Conservation (phyloP, 2,113 vertebrate genomes). For the Sinocyclocheilus rhinocerous region DNA sequence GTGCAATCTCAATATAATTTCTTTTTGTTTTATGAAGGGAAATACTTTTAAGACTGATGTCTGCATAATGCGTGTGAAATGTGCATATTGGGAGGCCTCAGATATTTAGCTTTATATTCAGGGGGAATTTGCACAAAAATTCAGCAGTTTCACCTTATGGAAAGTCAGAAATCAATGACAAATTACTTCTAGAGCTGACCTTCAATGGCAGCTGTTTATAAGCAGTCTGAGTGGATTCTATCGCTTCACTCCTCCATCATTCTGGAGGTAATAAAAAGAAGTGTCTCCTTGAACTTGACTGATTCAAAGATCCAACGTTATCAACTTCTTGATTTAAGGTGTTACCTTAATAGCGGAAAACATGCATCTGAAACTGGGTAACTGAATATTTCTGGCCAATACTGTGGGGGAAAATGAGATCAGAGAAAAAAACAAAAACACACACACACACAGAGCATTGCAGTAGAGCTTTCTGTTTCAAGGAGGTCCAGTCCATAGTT, state of each 20-base stretch:
- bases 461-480: background rate
- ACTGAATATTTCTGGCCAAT: background rate
- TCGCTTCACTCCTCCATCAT: background rate
- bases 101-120: background rate
- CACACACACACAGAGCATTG: background rate
- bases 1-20: background rate
- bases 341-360: background rate
- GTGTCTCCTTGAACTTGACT: constrained; percentile 1
- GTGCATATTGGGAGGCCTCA: background rate
- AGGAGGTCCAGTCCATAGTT: background rate
- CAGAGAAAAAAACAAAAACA: background rate
- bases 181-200: background rate
- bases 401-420: background rate
- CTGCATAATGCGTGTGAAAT: background rate
- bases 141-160: background rate
- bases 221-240: background rate
- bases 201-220: background rate
- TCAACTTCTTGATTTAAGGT: background rate
- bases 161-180: constrained; percentile 11
- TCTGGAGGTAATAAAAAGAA: background rate
- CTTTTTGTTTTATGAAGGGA: background rate
- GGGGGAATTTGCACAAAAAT: background rate
- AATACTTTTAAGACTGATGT: background rate
- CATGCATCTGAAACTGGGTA: background rate
- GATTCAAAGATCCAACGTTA: background rate